These are phyloP conservation scores for Heliconius aoede DNA, from an alignment of 2,888 invertebrate genomes.

Conservation along the genomic window DNA sequence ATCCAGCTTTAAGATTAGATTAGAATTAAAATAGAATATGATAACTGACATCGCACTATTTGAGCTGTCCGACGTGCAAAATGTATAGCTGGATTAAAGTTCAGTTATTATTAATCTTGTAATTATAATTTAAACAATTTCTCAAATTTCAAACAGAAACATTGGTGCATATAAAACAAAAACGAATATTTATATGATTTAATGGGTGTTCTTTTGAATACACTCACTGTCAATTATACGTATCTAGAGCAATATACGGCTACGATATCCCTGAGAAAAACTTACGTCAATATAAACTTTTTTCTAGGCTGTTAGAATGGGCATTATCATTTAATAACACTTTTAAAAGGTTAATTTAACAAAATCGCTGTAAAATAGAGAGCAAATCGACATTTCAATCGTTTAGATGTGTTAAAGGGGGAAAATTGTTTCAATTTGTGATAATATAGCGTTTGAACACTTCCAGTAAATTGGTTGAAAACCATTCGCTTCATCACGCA, in stretches of 20 bases:
- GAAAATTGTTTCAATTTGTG: constrained; percentile 29
- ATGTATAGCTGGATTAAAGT: constrained; percentile 41
- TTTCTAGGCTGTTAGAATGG: constrained; percentile 6
- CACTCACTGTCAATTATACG: neutral
- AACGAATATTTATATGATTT: too few species aligned
- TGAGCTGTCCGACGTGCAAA: constrained; percentile 35
- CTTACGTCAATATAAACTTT: neutral
- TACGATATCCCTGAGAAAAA: neutral
- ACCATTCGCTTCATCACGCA: constrained; percentile 37
- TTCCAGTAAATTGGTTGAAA: constrained; percentile 21
- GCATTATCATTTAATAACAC: constrained; percentile 13
- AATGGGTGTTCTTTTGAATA: too few species aligned
- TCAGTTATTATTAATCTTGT: constrained; percentile 28
- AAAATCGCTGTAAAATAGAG: constrained; percentile 19
- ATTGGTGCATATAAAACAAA: too few species aligned
- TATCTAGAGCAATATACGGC: neutral
- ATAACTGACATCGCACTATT: constrained; percentile 42
- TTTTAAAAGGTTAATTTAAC: constrained; percentile 10
- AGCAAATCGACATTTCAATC: constrained; percentile 5
- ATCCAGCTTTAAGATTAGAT: constrained; percentile 45
- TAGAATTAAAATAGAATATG: constrained; percentile 44
- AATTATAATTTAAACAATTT: constrained; percentile 4
- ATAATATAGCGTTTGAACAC: constrained; percentile 16
- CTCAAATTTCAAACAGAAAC: too few species aligned
- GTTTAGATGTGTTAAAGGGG: constrained; percentile 23